Conservation (phyloP, 2,797 vertebrate genomes). For the Petrocephalus sullivani region DNA sequence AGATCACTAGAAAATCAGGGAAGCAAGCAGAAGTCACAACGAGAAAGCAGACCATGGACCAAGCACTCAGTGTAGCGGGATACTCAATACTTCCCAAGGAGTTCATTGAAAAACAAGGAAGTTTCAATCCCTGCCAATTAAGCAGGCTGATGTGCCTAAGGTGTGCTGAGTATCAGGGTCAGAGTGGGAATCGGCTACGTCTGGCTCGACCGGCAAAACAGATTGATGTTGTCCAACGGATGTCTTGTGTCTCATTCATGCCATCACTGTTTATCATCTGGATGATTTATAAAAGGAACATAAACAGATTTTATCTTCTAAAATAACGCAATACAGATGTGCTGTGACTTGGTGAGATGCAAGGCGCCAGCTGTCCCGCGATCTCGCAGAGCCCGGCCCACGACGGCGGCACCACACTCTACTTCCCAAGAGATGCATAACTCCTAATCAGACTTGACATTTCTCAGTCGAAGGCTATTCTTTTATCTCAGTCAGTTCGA, state of each 20-base stretch:
- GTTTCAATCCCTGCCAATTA: not conserved
- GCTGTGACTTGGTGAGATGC: not conserved
- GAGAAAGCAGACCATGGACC: not conserved
- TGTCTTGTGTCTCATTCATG: not conserved
- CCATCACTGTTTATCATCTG: not conserved
- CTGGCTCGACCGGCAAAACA: not conserved
- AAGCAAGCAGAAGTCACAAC: not conserved
- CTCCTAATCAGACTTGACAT: not conserved
- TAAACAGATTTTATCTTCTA: not conserved
- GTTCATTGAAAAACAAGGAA: not conserved
- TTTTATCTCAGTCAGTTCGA: not conserved
- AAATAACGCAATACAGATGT: not conserved
- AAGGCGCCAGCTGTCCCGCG: not conserved
- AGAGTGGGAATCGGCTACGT: not conserved
- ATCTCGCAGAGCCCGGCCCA: not conserved
- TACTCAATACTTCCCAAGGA: not conserved
- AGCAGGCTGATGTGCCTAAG: not conserved
- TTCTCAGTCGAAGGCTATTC: not conserved
- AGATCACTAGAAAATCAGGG: not conserved
- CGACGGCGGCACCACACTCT: not conserved
- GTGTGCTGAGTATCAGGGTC: not conserved
- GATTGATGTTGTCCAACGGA: not conserved
- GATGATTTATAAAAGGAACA: not conserved
- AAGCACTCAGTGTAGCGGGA: not conserved
- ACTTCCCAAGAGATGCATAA: not conserved